These are phyloP conservation scores for Myoxocephalus aenaeus DNA, from an alignment of 2,797 vertebrate genomes.

Conservation along the genomic window DNA sequence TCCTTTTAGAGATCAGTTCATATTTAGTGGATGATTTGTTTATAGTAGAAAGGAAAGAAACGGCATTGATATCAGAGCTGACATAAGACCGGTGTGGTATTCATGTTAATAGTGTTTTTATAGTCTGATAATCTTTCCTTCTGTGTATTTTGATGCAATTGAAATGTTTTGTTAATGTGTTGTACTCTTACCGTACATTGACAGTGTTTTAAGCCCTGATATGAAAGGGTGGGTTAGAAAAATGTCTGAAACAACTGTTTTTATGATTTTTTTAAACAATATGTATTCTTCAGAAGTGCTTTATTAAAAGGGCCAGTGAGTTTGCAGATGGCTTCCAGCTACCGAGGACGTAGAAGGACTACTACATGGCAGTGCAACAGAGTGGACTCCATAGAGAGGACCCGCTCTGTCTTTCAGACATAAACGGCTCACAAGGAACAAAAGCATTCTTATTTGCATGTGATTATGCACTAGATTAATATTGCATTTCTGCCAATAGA, in stretches of 20 bases:
- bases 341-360: too few species aligned
- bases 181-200: too few species aligned
- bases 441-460: background rate
- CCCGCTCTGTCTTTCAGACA: too few species aligned
- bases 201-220: background rate
- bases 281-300: background rate
- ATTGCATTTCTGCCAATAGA: background rate
- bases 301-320: background rate
- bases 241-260: background rate
- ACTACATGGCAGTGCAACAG: too few species aligned
- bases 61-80: background rate
- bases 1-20: background rate
- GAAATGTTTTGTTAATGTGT: background rate
- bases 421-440: background rate
- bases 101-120: background rate
- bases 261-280: background rate
- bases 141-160: background rate
- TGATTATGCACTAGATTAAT: background rate
- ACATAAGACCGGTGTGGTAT: background rate
- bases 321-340: background rate
- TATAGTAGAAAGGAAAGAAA: background rate
- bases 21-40: background rate
- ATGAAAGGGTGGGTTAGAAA: background rate
- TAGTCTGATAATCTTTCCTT: background rate
- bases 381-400: too few species aligned